Base-by-base conservation (phyloP, 2,797 vertebrate genomes). In the Macropus fuliginosus region DNA sequence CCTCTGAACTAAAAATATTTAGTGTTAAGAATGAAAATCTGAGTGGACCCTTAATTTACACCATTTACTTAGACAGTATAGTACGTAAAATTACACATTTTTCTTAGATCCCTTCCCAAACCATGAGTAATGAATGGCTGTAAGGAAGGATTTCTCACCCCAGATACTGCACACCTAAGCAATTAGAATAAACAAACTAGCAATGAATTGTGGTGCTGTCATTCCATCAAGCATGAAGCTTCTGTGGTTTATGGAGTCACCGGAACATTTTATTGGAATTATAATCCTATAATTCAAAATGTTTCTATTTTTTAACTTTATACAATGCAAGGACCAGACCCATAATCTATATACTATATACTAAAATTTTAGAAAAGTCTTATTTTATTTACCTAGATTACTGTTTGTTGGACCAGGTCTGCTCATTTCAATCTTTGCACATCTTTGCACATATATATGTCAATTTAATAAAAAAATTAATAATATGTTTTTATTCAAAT, bases 401-500 rank as follows among this genome's bases (percentile, higher is more conserved):
- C 91, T 98, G 91, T 97, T 97, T 97, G 59, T 96, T 1, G 95
- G 96, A 96, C 94, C 93, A 9, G 94, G 59, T 97, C 98, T 97
- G 91, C 93, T 98, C 97, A 97, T 98, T 98, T 97, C 96, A 94
- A 0, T 96, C 97, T 94, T 8, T 93, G 55, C 0, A 4, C 97
- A 97, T 96, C 93, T 96, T 56, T 94, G 97, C 97, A 97, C 96
- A 96, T 98, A 97, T 97, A 96, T 96, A 97, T 91, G 96, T 98
- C 97, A 98, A 62, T 56, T 94, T 97, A 97, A 97, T 97, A 97
- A 98, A 97, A 97, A 97, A 97, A 96, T 98, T 98, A 98, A 97
- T 98, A 98, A 97, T 93, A 96, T 98, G 95, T 97, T 98, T 97
- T 97, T 97, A 97, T 98, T 96, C 97, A 98, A 97, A 96, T 98